A percentile compares a stretch with the other conserved stretches of the same genome.
Conservation (phyloP, 92 coral and sea anemone species). For the Phenganax marumi region DNA sequence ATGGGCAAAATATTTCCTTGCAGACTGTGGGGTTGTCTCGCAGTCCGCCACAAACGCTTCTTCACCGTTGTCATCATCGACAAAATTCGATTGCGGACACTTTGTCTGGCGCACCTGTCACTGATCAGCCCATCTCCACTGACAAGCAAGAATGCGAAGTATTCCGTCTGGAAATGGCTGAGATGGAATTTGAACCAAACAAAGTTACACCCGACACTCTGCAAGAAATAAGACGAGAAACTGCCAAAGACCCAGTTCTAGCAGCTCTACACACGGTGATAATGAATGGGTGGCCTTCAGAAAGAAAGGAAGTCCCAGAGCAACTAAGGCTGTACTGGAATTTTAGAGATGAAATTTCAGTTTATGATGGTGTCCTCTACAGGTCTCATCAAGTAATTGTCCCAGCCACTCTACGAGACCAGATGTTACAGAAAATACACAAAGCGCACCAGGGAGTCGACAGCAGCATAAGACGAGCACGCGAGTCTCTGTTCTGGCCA, state of each 20-base stretch:
- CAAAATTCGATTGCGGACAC: conserved; percentile 42
- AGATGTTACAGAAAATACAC: conserved; percentile 27
- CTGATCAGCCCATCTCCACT: background rate
- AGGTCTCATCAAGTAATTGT: background rate
- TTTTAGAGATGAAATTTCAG: conserved; percentile 1
- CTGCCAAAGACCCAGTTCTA: conserved; percentile 19
- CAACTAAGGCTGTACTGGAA: background rate
- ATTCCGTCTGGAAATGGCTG: conserved; percentile 13
- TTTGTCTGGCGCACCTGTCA: conserved; percentile 2
- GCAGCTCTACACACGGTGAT: background rate
- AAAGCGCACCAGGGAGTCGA: conserved; percentile 40
- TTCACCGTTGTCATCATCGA: conserved; percentile 22
- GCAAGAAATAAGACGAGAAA: conserved; percentile 12
- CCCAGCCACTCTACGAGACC: background rate
- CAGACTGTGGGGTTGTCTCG: background rate
- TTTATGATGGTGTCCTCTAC: background rate
- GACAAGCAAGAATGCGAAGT: background rate
- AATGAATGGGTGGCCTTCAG: background rate
- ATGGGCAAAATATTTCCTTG: conserved; percentile 46
- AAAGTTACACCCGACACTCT: conserved; percentile 31
- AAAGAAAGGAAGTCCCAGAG: background rate
- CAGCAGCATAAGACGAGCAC: background rate
- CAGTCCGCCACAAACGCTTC: background rate
- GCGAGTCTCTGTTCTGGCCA: conserved; percentile 19
- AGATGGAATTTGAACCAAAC: conserved; percentile 28